Evolutionary conservation across 2,797 vertebrate species (phyloP), one percentile per base, ranked within the genome.

Genomic region (Coracias cyanogaster): DNA sequence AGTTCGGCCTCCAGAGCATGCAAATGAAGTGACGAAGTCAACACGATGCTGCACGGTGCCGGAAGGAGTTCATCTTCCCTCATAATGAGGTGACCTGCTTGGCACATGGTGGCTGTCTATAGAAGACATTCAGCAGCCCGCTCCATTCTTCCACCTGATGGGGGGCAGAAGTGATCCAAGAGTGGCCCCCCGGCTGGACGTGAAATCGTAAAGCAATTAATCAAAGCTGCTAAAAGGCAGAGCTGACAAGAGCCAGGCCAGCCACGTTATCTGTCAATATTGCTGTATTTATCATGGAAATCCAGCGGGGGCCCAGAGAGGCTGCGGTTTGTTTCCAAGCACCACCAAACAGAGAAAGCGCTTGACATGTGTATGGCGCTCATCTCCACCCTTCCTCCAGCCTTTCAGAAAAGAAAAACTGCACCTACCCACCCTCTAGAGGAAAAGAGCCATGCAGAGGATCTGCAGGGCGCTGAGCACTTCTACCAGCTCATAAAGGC

Each of bases 131-230:
- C 97, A 98, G 95, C 88, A 91, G 97, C 93, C 94, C 3, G 21
- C 90, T 95, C 97, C 97, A 97, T 98, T 98, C 97, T 98, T 97
- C 97, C 86, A 97, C 97, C 97, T 97, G 97, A 98, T 39, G 97
- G 95, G 95, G 97, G 96, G 95, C 97, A 97, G 96, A 92, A 97
- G 95, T 7, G 55, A 92, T 95, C 94, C 97, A 95, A 97, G 96
- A 96, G 93, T 12, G 86, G 97, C 96, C 96, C 98, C 97, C 96
- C 93, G 92, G 98, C 98, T 98, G 98, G 98, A 98, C 72, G 98
- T 98, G 98, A 99, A 99, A 99, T 99, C 97, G 98, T 99, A 99
- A 99, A 99, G 99, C 99, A 99, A 99, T 99, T 99, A 99, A 99
- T 99, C 99, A 99, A 98, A 54, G 71, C 91, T 92, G 96, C 97